Evolutionary conservation across 2,888 invertebrate species (phyloP).

Genomic region (Rhogogaster chlorosoma): DNA sequence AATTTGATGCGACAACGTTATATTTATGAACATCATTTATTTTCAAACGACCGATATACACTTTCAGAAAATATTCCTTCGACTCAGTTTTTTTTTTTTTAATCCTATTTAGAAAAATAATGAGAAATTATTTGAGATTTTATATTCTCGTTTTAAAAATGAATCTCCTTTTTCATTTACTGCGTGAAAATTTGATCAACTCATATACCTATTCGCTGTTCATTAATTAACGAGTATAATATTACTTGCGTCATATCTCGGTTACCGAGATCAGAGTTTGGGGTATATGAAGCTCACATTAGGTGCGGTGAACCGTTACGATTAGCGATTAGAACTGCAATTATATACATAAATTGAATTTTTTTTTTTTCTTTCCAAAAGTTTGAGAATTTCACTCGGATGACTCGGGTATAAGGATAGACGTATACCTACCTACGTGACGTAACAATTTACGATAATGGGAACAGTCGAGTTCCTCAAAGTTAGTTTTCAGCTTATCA

Average conservation of each 20-base stretch:
- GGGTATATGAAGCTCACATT: background rate
- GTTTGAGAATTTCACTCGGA: conserved; percentile 10
- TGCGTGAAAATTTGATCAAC: too few species aligned
- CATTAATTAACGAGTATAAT: background rate
- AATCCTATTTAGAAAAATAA: too few species aligned
- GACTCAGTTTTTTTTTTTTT: too few species aligned
- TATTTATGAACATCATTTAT: too few species aligned
- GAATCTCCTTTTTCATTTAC: too few species aligned
- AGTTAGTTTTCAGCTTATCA: conserved; percentile 48
- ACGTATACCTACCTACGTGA: background rate
- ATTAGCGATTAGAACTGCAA: background rate
- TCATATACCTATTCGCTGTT: background rate
- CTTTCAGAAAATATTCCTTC: too few species aligned
- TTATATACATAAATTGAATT: background rate
- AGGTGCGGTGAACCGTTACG: background rate
- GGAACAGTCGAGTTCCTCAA: conserved; percentile 25
- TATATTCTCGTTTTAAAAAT: too few species aligned
- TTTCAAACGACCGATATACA: too few species aligned
- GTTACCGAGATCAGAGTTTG: background rate
- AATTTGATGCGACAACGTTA: too few species aligned
- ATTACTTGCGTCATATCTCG: background rate
- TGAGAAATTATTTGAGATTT: too few species aligned
- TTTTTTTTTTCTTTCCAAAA: background rate
- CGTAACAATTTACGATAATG: conserved; percentile 45
- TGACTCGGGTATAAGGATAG: background rate